phyloP scores from a whole-genome alignment of 2,888 invertebrate species.

The Spialia ferax region DNA sequence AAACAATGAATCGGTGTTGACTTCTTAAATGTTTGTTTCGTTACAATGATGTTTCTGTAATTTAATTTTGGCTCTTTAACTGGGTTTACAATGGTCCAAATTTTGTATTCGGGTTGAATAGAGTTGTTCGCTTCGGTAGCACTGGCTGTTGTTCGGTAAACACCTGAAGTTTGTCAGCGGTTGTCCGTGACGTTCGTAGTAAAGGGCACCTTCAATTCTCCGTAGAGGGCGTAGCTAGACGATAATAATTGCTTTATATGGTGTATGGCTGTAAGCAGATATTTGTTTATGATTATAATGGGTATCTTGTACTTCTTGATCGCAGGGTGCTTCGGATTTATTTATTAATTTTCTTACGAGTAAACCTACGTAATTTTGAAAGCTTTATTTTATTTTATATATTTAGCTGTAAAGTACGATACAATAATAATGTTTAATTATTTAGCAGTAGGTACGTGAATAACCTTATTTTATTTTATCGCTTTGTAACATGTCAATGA shows the following conservation, averaged over 20 bases:
- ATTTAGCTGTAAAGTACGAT: neutral
- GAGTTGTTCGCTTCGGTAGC: constrained; percentile 57
- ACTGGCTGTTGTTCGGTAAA: constrained; percentile 48
- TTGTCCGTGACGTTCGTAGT: constrained; percentile 22
- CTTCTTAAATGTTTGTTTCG: constrained; percentile 3
- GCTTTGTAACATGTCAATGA: constrained; percentile 14
- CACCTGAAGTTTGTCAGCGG: constrained; percentile 10
- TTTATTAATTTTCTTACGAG: neutral
- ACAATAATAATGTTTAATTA: neutral
- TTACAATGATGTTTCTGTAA: neutral
- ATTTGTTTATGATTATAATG: constrained; percentile 1
- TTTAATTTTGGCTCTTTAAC: neutral
- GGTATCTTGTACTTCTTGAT: constrained; percentile 9
- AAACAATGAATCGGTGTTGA: constrained; percentile 2
- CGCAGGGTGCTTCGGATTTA: constrained; percentile 14
- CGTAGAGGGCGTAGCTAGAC: constrained; percentile 29
- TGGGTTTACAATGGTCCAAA: neutral
- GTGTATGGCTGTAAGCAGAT: constrained; percentile 33
- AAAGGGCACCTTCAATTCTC: constrained; percentile 23
- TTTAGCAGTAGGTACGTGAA: neutral
- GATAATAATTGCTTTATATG: constrained; percentile 23
- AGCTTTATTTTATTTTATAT: constrained; percentile 19
- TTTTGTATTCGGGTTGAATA: constrained; percentile 24
- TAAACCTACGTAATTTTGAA: neutral
- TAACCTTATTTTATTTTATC: constrained; percentile 14